phyloP scores from a whole-genome alignment of 2,113 vertebrate genomes.

The Amphilophus citrinellus region DNA sequence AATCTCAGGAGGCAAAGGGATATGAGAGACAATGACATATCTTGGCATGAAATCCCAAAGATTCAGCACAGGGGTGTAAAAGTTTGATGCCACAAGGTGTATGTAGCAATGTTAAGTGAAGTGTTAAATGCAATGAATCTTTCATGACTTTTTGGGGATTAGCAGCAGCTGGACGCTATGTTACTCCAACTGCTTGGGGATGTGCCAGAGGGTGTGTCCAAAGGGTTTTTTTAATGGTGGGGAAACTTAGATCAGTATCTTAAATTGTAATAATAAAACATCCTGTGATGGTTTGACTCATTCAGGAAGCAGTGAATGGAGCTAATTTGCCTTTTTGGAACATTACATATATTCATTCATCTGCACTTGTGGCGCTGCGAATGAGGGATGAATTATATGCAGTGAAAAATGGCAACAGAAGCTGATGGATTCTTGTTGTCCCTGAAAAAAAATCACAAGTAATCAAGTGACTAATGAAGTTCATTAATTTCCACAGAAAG shows the following conservation, averaged over 20 bases:
- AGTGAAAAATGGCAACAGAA: background rate
- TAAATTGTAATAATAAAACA: background rate
- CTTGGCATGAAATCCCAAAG: conserved; percentile 10
- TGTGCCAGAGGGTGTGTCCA: background rate
- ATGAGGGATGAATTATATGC: background rate
- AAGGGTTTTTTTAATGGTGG: background rate
- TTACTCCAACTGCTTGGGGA: background rate
- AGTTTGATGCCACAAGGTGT: conserved; percentile 50
- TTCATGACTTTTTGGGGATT: conserved; percentile 23
- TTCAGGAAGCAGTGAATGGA: background rate
- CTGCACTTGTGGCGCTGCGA: background rate
- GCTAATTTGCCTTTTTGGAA: conserved; percentile 16
- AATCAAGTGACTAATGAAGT: conserved; percentile 10
- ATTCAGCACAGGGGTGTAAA: conserved; percentile 2
- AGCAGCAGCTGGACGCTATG: background rate
- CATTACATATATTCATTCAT: background rate
- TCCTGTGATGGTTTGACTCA: background rate
- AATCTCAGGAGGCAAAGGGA: background rate
- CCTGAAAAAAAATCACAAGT: conserved; percentile 31
- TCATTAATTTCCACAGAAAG: conserved; percentile 31
- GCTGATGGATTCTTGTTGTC: background rate
- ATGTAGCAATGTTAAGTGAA: conserved; percentile 22
- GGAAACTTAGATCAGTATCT: background rate
- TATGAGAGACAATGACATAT: background rate
- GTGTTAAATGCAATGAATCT: conserved; percentile 30